Base-by-base conservation (phyloP, 2,888 invertebrate genomes). In the Anaspis maculata region DNA sequence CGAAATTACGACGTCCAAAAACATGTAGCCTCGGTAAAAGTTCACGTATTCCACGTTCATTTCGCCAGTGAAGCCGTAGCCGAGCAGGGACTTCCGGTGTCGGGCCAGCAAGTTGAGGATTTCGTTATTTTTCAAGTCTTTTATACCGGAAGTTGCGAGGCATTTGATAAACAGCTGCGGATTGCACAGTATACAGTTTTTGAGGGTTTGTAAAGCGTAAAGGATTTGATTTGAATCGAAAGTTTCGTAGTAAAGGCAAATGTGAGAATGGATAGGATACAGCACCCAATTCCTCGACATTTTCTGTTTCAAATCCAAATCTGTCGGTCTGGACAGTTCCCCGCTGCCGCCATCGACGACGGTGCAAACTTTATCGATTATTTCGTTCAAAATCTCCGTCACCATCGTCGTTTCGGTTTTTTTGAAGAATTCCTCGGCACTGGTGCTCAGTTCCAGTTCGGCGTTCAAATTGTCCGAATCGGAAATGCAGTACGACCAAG, bases 231-330 rank as follows among this genome's bases (percentile, higher is more conserved):
- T 73, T 0, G 81, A 79, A 59, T 89, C 88, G 51, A 83, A 86
- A 11, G 83, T 77, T 42, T 82, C 82, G 47, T 79, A 77, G 56
- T 90, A 90, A 2, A 91, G 68, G 24, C 90, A 71, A 66, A 91
- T 74, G 56, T 90, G 89, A 13, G 85, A 83, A 58, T 90, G 89
- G 36, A 86, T 76, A 14, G 82, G 80, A 58, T 84, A 83, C 21
- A 85, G 70, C 9, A 68, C 57, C 21, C 62, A 54, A 34, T 61
- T 62, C 31, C 60, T 64, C 4, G 52, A 42, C 13, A 46, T 44
- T 43, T 54, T 58, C 5, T 48, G 49, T 34, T 47, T 57, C 15
- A 56, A 39, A 40, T 60, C 60, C 22, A 56, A 40, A 34, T 61
- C 57, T 2, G 49, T 45, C 1, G 55, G 56, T 34, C 55, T 42